A percentile compares a stretch with the other conserved stretches of the same genome.
Conservation (phyloP, 64 coral and sea anemone species). For the Actinia equina region DNA sequence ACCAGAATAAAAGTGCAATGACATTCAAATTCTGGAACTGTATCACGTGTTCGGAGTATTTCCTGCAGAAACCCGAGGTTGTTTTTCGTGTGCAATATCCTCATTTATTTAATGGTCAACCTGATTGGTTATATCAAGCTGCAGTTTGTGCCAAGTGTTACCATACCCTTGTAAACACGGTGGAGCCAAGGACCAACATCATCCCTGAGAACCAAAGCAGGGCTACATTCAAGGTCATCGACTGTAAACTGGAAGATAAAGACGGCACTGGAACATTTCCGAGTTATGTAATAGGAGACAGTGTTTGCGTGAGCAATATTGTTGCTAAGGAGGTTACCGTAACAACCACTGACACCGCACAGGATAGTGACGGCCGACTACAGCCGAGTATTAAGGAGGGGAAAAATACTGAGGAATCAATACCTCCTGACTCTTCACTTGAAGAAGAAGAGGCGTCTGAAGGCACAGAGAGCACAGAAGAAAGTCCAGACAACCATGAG, state of each 20-base stretch:
- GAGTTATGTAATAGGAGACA: not conserved
- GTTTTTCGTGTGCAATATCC: constrained; percentile 83
- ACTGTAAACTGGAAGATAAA: constrained; percentile 9
- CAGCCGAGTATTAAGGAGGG: not conserved
- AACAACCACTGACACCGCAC: not conserved
- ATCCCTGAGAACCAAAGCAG: not conserved
- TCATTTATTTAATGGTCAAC: constrained; percentile 74
- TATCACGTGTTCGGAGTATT: constrained; percentile 90
- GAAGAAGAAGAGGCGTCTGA: not conserved
- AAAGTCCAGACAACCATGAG: not conserved
- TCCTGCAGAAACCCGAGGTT: constrained; percentile 86
- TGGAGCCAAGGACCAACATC: not conserved
- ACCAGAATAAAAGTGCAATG: constrained; percentile 64
- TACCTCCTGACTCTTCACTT: not conserved
- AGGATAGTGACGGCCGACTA: not conserved
- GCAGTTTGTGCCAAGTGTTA: constrained; percentile 70
- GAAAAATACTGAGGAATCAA: not conserved
- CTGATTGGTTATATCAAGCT: constrained; percentile 84
- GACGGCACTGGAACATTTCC: not conserved
- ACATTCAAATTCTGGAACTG: constrained; percentile 97
- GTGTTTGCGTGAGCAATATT: not conserved
- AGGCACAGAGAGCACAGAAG: constrained; percentile 5
- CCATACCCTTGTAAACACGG: constrained; percentile 4
- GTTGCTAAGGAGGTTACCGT: not conserved
- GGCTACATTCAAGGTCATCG: constrained; percentile 19